These are phyloP conservation scores for Drosophila watanabei DNA, from an alignment of 1,140 invertebrate species.

Conservation along the genomic window DNA sequence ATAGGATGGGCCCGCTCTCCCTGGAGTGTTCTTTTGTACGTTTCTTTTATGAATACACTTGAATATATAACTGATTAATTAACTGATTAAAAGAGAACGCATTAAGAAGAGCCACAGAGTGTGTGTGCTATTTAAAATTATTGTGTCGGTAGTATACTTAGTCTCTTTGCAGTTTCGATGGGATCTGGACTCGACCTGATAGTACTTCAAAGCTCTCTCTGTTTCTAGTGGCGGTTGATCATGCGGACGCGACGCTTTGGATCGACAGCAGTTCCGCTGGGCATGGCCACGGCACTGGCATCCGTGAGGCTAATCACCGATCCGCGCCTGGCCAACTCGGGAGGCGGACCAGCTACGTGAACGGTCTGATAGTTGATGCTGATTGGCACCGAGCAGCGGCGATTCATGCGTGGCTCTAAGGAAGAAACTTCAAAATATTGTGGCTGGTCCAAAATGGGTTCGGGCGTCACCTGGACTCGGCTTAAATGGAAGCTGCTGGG, in stretches of 20 bases:
- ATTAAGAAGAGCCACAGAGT: constrained; percentile 39
- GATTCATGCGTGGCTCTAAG: constrained; percentile 42
- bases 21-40: constrained; percentile 40
- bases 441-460: not conserved
- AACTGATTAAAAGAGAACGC: constrained; percentile 50
- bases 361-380: constrained; percentile 72
- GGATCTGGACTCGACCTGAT: constrained; percentile 7
- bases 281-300: constrained; percentile 9
- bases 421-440: constrained; percentile 9
- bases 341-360: constrained; percentile 31
- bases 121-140: constrained; percentile 22
- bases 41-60: constrained; percentile 49
- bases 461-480: constrained; percentile 26
- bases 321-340: constrained; percentile 51
- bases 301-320: constrained; percentile 61
- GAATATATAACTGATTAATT: constrained; percentile 53
- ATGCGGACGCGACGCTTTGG: constrained; percentile 75
- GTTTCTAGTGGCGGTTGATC: constrained; percentile 78
- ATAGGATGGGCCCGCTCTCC: constrained; percentile 26
- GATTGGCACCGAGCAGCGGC: constrained; percentile 65
- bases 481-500: constrained; percentile 11
- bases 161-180: constrained; percentile 53
- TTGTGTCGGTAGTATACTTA: constrained; percentile 18
- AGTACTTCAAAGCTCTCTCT: constrained; percentile 2
- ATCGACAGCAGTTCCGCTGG: constrained; percentile 31